Evolutionary conservation across 1,140 invertebrate species (phyloP).

Genomic region (Leptonema lineaticorne): DNA sequence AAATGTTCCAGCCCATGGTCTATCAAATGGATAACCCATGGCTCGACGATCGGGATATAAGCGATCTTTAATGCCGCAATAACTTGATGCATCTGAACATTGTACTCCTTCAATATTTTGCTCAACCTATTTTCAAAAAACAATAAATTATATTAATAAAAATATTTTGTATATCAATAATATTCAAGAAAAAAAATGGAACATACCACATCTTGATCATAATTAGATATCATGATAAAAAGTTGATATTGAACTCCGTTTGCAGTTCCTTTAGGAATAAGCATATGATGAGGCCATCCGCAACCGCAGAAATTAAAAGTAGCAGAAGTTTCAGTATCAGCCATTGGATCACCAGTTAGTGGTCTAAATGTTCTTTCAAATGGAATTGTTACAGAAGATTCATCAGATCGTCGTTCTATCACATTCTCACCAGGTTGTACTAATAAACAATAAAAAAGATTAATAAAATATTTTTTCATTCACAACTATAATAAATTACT

Average conservation of each 20-base stretch:
- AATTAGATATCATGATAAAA: constrained; percentile 83
- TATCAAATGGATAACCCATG: constrained; percentile 72
- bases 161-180: neutral
- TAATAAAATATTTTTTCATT: neutral
- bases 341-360: constrained; percentile 56
- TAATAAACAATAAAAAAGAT: neutral
- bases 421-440: constrained; percentile 62
- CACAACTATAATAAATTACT: constrained; percentile 42
- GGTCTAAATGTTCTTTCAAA: constrained; percentile 71
- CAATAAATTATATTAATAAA: constrained; percentile 7
- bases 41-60: constrained; percentile 64
- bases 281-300: constrained; percentile 83
- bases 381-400: constrained; percentile 71
- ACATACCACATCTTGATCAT: constrained; percentile 57
- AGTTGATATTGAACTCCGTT: constrained; percentile 68
- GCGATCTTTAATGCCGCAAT: constrained; percentile 67
- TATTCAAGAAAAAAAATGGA: neutral
- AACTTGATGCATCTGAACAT: constrained; percentile 63
- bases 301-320: constrained; percentile 79
- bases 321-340: constrained; percentile 46
- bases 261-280: constrained; percentile 76
- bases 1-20: constrained; percentile 53
- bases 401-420: constrained; percentile 62
- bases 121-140: constrained; percentile 52
- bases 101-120: constrained; percentile 55